Percentiles rank a stretch among this genome's conserved stretches.
Conservation (phyloP, 2,888 invertebrate genomes). For the Scrobipalpa costella region DNA sequence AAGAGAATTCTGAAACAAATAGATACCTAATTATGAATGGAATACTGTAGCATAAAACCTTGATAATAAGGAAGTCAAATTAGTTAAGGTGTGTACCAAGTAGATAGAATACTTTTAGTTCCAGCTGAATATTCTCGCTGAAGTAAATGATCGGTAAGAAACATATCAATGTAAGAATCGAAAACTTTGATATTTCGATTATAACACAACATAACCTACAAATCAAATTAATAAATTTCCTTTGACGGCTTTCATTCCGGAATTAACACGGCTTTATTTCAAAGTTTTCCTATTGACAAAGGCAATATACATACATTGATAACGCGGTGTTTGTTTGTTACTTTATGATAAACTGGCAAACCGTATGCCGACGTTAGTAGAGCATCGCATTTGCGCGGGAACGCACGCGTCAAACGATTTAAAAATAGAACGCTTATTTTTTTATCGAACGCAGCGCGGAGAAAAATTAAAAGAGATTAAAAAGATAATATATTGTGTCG, state of each 20-base stretch:
- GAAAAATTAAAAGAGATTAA: not conserved
- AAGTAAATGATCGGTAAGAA: too few species aligned
- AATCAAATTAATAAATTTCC: not conserved
- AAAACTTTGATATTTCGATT: too few species aligned
- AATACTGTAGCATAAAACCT: too few species aligned
- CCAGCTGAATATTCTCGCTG: too few species aligned
- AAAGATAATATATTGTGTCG: not conserved
- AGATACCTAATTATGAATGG: too few species aligned
- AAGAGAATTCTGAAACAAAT: too few species aligned
- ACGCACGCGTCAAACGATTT: not conserved
- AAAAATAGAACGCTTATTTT: not conserved
- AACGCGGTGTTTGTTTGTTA: not conserved
- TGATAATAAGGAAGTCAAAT: too few species aligned
- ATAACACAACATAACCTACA: too few species aligned
- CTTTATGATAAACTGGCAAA: conserved; percentile 1
- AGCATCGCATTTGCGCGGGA: not conserved
- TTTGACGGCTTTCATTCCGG: not conserved
- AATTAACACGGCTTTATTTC: not conserved
- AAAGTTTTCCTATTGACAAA: conserved; percentile 5
- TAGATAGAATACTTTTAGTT: too few species aligned
- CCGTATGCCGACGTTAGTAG: not conserved
- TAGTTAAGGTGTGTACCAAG: too few species aligned
- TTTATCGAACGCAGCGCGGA: not conserved
- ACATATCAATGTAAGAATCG: too few species aligned
- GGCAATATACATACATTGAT: not conserved